Conservation (phyloP, 2,888 invertebrate genomes). For the Leptothorax acervorum region DNA sequence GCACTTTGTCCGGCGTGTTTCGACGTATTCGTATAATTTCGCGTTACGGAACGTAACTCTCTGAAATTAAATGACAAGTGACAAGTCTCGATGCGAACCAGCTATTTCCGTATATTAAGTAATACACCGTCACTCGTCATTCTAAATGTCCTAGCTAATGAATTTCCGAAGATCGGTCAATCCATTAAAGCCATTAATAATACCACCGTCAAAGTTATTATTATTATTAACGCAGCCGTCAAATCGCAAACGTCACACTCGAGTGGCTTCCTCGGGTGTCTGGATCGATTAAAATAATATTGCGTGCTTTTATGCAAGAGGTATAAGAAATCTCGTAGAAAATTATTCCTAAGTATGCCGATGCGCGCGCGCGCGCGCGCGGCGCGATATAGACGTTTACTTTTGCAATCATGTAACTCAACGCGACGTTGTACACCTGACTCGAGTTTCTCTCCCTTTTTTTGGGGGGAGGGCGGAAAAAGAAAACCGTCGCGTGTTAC, state of each 20-base stretch:
- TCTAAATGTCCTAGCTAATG: background rate
- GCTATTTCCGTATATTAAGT: conserved; percentile 11
- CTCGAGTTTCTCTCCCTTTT: conserved; percentile 15
- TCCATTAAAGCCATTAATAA: background rate
- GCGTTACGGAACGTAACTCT: background rate
- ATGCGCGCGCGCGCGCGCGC: background rate
- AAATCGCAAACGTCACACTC: conserved; percentile 13
- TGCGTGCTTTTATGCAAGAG: background rate
- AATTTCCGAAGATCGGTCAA: background rate
- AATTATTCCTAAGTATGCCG: conserved; percentile 16
- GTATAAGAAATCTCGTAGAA: conserved; percentile 18
- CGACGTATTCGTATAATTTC: conserved; percentile 9
- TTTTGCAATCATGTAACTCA: conserved; percentile 27
- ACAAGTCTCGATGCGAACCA: background rate
- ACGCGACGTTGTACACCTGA: conserved; percentile 18
- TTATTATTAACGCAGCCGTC: conserved; percentile 2
- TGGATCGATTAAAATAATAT: background rate
- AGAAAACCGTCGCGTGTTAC: conserved; percentile 45
- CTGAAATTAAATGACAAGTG: conserved; percentile 5
- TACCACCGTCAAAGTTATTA: background rate
- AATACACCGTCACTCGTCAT: conserved; percentile 5
- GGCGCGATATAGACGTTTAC: conserved; percentile 18
- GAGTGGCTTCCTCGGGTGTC: background rate
- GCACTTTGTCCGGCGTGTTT: background rate
- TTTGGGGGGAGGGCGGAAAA: background rate